These are phyloP conservation scores for Leptobrachium leishanense DNA, from an alignment of 2,113 vertebrate genomes.

Conservation along the genomic window DNA sequence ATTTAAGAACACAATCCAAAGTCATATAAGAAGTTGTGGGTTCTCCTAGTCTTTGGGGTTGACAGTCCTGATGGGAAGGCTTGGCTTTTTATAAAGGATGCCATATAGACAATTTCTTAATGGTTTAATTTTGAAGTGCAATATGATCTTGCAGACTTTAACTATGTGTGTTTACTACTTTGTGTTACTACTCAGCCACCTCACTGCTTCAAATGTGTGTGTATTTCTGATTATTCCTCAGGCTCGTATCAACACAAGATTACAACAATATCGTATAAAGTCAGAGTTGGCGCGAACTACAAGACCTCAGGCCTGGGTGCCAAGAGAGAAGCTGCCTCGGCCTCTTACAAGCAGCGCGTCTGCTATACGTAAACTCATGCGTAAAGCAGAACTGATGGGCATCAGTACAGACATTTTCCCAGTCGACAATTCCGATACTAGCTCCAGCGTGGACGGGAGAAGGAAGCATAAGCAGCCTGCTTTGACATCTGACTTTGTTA, in stretches of 20 bases:
- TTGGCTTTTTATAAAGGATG: too few relatives aligned
- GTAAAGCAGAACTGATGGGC: constrained; percentile 96
- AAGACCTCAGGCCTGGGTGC: constrained; percentile 94
- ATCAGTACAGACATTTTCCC: constrained; percentile 98
- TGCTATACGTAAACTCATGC: constrained; percentile 94
- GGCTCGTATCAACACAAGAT: constrained; percentile 90
- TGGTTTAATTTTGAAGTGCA: too few relatives aligned
- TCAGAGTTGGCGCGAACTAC: constrained; percentile 92
- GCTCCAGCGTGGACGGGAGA: constrained; percentile 90
- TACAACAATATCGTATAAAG: constrained; percentile 94
- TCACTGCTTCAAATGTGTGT: not conserved
- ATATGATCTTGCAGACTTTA: too few relatives aligned
- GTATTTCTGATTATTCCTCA: constrained; percentile 53
- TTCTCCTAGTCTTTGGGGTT: too few relatives aligned
- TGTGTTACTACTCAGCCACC: not conserved
- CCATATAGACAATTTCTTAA: too few relatives aligned
- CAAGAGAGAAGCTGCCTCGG: constrained; percentile 90
- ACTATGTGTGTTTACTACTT: too few relatives aligned
- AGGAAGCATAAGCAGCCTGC: constrained; percentile 96
- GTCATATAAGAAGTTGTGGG: too few relatives aligned
- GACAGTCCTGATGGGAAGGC: too few relatives aligned
- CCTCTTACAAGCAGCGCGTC: constrained; percentile 95
- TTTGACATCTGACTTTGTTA: constrained; percentile 95
- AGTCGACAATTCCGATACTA: constrained; percentile 92
- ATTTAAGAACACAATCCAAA: too few relatives aligned